Evolutionary conservation across 2,113 vertebrate species (phyloP).

Genomic region (Hyperoodon ampullatus): DNA sequence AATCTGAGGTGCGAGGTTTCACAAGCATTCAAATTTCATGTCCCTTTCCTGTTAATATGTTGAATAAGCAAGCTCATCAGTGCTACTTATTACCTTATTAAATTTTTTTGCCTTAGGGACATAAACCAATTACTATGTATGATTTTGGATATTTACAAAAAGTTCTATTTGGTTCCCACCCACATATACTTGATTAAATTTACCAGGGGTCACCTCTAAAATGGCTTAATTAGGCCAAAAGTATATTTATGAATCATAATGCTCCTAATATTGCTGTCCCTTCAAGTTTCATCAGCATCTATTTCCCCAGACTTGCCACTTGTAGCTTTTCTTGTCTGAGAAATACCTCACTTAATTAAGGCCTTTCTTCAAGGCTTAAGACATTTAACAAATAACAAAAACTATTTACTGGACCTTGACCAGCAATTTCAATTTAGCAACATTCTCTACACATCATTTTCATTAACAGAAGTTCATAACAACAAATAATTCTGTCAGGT

Average conservation of each 20-base stretch:
- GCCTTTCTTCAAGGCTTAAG: neutral
- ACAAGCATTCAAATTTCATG: conserved; percentile 27
- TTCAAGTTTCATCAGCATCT: neutral
- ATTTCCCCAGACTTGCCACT: neutral
- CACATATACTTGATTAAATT: conserved; percentile 27
- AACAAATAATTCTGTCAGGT: conserved; percentile 37
- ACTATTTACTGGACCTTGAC: neutral
- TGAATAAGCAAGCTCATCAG: neutral
- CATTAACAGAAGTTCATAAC: neutral
- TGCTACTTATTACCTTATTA: neutral
- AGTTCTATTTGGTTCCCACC: neutral
- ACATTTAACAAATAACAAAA: conserved; percentile 23
- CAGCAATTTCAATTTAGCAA: conserved; percentile 13
- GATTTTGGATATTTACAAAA: conserved; percentile 20
- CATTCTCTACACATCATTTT: neutral
- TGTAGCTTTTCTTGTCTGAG: conserved; percentile 4
- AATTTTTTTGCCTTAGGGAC: neutral
- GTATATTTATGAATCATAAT: neutral
- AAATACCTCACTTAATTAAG: neutral
- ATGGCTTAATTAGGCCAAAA: neutral
- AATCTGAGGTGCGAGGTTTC: too few species aligned
- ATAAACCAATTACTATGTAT: conserved; percentile 26
- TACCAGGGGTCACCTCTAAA: conserved; percentile 15
- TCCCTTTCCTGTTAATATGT: neutral
- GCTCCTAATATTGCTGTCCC: neutral